phyloP scores from a whole-genome alignment of 2,797 vertebrate species.

The Morelia viridis region DNA sequence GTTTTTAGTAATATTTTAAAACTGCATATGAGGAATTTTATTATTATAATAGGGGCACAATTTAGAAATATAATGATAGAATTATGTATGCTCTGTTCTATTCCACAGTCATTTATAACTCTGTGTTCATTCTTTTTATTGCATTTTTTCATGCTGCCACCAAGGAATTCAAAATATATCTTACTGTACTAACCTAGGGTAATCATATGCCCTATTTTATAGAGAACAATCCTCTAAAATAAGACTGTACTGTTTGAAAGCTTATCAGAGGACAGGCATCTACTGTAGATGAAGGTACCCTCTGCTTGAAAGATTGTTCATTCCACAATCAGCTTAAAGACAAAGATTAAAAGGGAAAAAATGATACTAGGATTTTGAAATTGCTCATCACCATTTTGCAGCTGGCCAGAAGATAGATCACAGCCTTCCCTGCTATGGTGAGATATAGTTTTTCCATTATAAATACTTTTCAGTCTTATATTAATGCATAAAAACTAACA shows the following conservation, averaged over 20 bases:
- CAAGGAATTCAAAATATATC: constrained; percentile 2
- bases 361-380: background rate
- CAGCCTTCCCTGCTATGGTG: background rate
- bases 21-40: background rate
- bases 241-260: background rate
- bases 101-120: background rate
- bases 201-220: background rate
- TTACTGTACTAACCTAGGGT: background rate
- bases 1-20: background rate
- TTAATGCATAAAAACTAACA: background rate
- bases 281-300: background rate
- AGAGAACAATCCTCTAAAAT: background rate
- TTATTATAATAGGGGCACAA: background rate
- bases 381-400: background rate
- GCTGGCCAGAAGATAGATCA: background rate
- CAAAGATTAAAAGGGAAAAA: background rate
- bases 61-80: background rate
- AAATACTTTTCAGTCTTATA: background rate
- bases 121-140: background rate
- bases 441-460: background rate
- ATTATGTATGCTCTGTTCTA: background rate
- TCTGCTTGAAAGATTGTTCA: background rate
- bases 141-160: constrained; percentile 8
- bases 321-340: background rate
- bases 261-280: background rate